Evolutionary conservation across 2,888 invertebrate species (phyloP), one percentile per base, ranked within the genome.

Genomic region (Drosophila buzzatii): DNA sequence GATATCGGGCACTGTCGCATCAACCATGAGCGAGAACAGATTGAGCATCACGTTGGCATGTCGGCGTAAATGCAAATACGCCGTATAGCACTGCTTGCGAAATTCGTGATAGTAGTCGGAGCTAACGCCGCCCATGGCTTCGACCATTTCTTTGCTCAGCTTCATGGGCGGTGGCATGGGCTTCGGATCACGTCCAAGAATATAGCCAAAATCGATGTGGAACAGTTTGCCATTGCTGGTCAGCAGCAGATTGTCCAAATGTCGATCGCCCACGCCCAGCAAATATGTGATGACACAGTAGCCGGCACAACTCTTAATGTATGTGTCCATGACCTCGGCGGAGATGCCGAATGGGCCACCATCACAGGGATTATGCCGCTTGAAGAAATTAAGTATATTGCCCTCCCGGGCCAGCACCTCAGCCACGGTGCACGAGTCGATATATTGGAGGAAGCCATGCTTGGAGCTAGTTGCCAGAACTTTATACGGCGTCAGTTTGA

Each of bases 101-200:
- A 99, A 99, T 92, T 98, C 97, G 85, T 98, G 97, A 93, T 98
- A 99, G 91, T 97, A 97, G 70, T 99, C 99, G 0, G 98, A 96
- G 91, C 96, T 96, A 0, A 97, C 95, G 0, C 98, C 98, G 2
- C 98, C 98, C 98, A 98, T 98, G 0, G 98, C 99, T 91, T 99
- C 99, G 23, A 99, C 98, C 99, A 99, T 99, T 94, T 99, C 99
- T 93, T 97, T 97, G 93, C 98, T 99, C 47, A 99, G 94, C 93
- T 99, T 99, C 99, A 99, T 99, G 8, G 99, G 99, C 14, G 99
- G 99, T 2, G 99, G 99, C 92, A 99, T 95, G 1, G 99, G 99
- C 93, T 99, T 99, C 5, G 99, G 99, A 94, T 99, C 99, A 51
- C 99, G 95, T 0, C 99, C 99, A 69, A 99, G 99, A 98, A 92